Conservation (phyloP, 2,113 vertebrate genomes). For the Dendropsophus ebraccatus region DNA sequence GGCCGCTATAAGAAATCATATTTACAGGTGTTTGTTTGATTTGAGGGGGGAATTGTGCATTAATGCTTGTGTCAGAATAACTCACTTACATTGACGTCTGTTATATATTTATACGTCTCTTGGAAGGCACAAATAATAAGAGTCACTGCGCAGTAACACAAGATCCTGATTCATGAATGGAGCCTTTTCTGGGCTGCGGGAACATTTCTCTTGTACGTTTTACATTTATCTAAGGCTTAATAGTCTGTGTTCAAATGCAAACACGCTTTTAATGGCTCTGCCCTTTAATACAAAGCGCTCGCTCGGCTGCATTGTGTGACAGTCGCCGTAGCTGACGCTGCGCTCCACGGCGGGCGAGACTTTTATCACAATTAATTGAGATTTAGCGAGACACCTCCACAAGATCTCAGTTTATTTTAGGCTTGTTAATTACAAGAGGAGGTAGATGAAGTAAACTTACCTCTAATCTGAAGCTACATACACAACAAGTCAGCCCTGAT, state of each 20-base stretch:
- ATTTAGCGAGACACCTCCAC: neutral
- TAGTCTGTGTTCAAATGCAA: neutral
- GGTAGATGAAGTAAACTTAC: neutral
- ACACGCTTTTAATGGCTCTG: slow-evolving; percentile 1
- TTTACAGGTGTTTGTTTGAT: too few relatives aligned
- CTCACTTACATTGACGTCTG: neutral
- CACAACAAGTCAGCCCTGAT: neutral
- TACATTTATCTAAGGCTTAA: slow-evolving; percentile 9
- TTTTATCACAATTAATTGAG: slow-evolving; percentile 12
- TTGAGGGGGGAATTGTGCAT: too few relatives aligned
- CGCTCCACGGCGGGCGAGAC: neutral
- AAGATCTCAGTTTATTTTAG: neutral
- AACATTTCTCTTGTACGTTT: neutral
- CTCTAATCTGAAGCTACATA: neutral
- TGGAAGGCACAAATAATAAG: neutral
- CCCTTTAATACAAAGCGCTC: slow-evolving; percentile 21
- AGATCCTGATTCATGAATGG: neutral
- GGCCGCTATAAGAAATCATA: too few relatives aligned
- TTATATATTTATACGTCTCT: neutral
- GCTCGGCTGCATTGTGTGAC: slow-evolving; percentile 1
- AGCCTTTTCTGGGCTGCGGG: neutral
- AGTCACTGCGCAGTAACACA: neutral
- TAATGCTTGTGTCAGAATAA: neutral
- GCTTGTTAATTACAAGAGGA: neutral
- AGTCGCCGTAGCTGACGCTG: neutral